Evolutionary conservation across 1,140 invertebrate genomes (phyloP).

Genomic region (Glossosoma conforme): DNA sequence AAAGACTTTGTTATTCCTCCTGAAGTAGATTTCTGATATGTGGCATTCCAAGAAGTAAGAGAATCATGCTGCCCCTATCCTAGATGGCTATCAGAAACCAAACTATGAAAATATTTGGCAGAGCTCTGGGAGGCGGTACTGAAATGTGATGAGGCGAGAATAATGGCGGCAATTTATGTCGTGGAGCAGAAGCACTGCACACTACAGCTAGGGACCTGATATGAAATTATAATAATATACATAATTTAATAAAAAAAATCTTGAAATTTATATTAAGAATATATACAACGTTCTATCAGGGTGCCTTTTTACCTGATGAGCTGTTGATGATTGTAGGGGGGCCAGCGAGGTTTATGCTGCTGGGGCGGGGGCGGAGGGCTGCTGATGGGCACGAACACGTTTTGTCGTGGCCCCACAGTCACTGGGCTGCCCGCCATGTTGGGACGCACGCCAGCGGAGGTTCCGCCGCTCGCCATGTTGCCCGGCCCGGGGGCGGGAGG

Average conservation of each 20-base stretch:
- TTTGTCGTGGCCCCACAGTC: constrained; percentile 59
- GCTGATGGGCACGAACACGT: constrained; percentile 83
- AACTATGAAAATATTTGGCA: no score
- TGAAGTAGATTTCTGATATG: no score
- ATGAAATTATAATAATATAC: background rate
- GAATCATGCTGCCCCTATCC: no score
- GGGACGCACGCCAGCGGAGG: constrained; percentile 1
- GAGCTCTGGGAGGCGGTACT: no score
- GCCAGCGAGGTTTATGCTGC: constrained; percentile 39
- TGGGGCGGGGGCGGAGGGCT: constrained; percentile 54
- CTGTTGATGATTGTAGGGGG: constrained; percentile 50
- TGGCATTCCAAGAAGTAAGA: no score
- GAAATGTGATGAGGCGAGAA: no score
- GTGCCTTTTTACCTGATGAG: constrained; percentile 53
- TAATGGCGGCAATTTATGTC: no score
- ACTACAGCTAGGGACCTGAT: no score
- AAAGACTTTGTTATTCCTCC: no score
- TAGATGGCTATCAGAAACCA: no score
- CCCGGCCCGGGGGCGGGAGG: constrained; percentile 60
- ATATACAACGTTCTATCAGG: background rate
- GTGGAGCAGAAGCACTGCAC: no score
- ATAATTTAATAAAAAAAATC: background rate
- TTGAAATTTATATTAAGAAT: background rate
- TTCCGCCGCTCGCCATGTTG: constrained; percentile 11
- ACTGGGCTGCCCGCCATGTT: constrained; percentile 42